A percentile compares a stretch with the other conserved stretches of the same genome.
Evolutionary conservation across 2,888 invertebrate species (phyloP).

Genomic region (Macaria notata): DNA sequence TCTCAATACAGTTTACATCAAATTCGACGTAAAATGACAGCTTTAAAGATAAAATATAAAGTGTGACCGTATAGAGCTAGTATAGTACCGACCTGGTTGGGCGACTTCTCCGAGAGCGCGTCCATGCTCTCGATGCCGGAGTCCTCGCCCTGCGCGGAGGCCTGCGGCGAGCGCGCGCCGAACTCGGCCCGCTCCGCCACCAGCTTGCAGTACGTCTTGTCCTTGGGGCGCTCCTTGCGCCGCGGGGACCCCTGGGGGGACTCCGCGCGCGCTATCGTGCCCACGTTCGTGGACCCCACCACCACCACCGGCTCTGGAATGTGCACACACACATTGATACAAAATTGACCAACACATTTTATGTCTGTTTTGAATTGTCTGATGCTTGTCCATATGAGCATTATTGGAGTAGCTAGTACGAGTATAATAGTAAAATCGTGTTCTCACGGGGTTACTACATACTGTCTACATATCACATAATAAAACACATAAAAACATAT

Average conservation of each 20-base stretch:
- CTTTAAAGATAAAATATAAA: no score
- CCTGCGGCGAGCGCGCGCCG: slow-evolving; percentile 71
- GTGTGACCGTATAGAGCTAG: not conserved
- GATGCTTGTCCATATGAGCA: no score
- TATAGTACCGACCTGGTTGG: slow-evolving; percentile 86
- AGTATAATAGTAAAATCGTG: no score
- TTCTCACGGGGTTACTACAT: no score
- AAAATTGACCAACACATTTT: no score
- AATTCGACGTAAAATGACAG: no score
- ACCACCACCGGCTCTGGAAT: slow-evolving; percentile 66
- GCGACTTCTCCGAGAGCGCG: slow-evolving; percentile 94
- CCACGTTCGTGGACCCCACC: slow-evolving; percentile 86
- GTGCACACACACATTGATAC: not conserved
- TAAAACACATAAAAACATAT: no score
- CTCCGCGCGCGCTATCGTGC: slow-evolving; percentile 78
- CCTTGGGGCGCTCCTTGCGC: slow-evolving; percentile 69
- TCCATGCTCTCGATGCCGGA: slow-evolving; percentile 97
- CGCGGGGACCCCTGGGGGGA: slow-evolving; percentile 68
- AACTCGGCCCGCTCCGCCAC: slow-evolving; percentile 76
- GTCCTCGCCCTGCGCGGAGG: slow-evolving; percentile 89
- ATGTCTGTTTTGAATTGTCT: no score
- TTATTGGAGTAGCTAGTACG: no score
- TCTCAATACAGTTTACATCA: no score
- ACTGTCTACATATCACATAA: no score
- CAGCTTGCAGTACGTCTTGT: slow-evolving; percentile 82